phyloP scores from a whole-genome alignment of 2,113 vertebrate genomes.

The Corythornis madagascariensis region DNA sequence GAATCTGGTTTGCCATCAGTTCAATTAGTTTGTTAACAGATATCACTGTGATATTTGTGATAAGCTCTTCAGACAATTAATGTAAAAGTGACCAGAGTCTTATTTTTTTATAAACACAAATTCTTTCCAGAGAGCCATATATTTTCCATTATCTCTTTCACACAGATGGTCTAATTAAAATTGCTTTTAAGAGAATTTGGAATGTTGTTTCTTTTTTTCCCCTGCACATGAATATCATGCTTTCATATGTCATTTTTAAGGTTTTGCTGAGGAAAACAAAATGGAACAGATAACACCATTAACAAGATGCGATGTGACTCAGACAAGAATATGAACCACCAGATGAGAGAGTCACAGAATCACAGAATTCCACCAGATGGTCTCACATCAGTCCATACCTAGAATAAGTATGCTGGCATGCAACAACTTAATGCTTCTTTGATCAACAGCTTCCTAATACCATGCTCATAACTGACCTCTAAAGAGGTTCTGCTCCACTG shows the following conservation, averaged over 20 bases:
- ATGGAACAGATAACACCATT: constrained; percentile 6
- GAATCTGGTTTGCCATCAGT: neutral
- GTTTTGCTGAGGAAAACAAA: constrained; percentile 40
- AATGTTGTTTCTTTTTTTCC: neutral
- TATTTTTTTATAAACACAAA: neutral
- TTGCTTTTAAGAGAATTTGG: constrained; percentile 43
- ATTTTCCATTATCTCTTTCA: constrained; percentile 40
- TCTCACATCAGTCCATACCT: neutral
- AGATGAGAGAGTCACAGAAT: neutral
- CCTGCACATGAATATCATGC: neutral
- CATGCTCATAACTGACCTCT: neutral
- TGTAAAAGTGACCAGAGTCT: neutral
- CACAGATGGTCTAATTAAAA: constrained; percentile 59
- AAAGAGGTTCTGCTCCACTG: neutral
- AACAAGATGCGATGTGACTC: constrained; percentile 25
- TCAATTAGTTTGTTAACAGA: neutral
- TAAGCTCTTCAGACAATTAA: neutral
- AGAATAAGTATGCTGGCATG: neutral
- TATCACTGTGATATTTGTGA: neutral
- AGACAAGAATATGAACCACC: neutral
- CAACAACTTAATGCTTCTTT: neutral
- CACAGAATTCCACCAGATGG: neutral
- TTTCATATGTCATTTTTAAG: constrained; percentile 47
- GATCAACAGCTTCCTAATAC: neutral
- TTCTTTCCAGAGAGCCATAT: neutral